These are phyloP conservation scores for Aricia agestis DNA, from an alignment of 1,140 invertebrate species.

Conservation along the genomic window DNA sequence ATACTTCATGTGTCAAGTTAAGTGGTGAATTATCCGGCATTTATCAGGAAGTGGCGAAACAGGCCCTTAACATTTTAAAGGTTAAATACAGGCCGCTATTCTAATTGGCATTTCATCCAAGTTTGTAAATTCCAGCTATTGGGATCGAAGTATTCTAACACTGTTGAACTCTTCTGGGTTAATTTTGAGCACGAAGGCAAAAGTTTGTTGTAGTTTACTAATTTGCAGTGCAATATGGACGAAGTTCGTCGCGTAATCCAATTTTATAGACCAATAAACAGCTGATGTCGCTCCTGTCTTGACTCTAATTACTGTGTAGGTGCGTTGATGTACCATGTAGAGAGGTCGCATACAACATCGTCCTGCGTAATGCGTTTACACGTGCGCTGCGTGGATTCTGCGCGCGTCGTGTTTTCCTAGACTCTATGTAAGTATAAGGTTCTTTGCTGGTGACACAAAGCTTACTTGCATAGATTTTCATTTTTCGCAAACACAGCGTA, in stretches of 20 bases:
- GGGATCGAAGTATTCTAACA: not conserved
- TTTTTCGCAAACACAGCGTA: too few species aligned
- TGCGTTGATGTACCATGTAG: not conserved
- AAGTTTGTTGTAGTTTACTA: not conserved
- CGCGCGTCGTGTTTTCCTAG: too few species aligned
- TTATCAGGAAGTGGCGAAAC: too few species aligned
- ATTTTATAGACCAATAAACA: conserved; percentile 3
- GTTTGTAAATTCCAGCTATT: not conserved
- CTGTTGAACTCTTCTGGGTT: not conserved
- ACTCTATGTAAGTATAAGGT: too few species aligned
- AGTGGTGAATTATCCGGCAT: too few species aligned
- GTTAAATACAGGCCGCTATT: too few species aligned
- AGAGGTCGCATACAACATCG: not conserved
- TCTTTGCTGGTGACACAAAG: too few species aligned
- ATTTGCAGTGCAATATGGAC: not conserved
- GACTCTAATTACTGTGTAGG: not conserved
- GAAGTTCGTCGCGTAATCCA: not conserved
- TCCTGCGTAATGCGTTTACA: too few species aligned
- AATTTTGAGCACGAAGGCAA: not conserved
- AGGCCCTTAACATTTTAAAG: too few species aligned
- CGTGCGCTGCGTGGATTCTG: too few species aligned
- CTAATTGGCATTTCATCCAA: not conserved
- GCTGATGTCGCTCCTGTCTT: conserved; percentile 2
- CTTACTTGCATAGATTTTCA: too few species aligned
- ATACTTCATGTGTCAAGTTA: too few species aligned